Evolutionary conservation across 2,113 vertebrate genomes (phyloP).

Genomic region (Ploceus nigricollis): DNA sequence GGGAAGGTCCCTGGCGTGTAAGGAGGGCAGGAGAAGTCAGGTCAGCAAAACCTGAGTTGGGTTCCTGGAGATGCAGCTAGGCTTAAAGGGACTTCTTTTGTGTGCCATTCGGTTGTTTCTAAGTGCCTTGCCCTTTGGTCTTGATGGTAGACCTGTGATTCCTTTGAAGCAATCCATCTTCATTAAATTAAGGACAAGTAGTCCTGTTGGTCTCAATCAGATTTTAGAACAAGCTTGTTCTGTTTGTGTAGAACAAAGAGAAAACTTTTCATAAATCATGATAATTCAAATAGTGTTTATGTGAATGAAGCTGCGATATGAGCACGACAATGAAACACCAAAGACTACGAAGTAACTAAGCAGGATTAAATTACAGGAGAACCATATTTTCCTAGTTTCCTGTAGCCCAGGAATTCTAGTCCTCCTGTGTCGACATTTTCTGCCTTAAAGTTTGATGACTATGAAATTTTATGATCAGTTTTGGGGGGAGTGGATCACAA

Average conservation of each 20-base stretch:
- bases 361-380: background rate
- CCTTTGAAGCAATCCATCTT: background rate
- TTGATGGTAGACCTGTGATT: background rate
- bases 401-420: background rate
- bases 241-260: background rate
- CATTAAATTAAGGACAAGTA: rapidly evolving
- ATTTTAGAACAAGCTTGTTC: background rate
- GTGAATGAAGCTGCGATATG: background rate
- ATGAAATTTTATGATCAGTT: background rate
- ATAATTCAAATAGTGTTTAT: background rate
- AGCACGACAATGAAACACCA: background rate
- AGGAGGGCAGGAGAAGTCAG: background rate
- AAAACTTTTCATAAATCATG: background rate
- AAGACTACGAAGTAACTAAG: background rate
- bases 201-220: too few species aligned
- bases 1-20: too few species aligned
- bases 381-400: background rate
- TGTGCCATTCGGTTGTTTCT: background rate
- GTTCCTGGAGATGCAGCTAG: too few species aligned
- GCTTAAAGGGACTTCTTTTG: background rate
- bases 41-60: background rate
- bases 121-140: background rate
- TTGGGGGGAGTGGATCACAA: background rate
- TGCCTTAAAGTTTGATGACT: background rate
- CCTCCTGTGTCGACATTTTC: background rate